Conservation (phyloP, 2,888 invertebrate species). For the Homarus gammarus region DNA sequence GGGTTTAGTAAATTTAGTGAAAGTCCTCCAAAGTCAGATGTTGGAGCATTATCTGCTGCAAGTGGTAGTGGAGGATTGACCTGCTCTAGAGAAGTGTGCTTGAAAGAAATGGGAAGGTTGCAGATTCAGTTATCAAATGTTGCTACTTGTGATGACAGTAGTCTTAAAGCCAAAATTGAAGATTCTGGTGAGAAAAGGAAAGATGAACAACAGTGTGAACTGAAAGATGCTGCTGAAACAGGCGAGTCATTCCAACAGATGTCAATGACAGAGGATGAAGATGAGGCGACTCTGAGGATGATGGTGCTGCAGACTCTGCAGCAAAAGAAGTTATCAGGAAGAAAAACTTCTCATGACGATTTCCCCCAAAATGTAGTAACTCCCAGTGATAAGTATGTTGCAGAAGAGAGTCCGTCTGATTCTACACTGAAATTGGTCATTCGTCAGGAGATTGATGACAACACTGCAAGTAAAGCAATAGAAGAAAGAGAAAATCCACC, state of each 20-base stretch:
- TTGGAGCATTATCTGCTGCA: no score
- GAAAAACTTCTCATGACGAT: background rate
- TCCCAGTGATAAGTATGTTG: background rate
- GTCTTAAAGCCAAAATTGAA: background rate
- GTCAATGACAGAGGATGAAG: slow-evolving; percentile 49
- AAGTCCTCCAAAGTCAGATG: no score
- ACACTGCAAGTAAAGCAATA: background rate
- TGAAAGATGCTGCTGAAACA: background rate
- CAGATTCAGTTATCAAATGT: slow-evolving; percentile 52
- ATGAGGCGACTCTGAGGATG: slow-evolving; percentile 55
- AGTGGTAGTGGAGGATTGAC: background rate
- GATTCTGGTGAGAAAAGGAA: background rate
- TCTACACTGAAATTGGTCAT: slow-evolving; percentile 30
- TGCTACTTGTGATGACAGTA: background rate
- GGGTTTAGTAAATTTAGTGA: background rate
- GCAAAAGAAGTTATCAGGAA: slow-evolving; percentile 33
- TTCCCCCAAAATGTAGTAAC: background rate
- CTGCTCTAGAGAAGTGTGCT: slow-evolving; percentile 33
- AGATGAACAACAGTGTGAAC: background rate
- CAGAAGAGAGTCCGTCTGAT: background rate
- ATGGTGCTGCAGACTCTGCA: slow-evolving; percentile 45
- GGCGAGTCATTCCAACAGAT: background rate
- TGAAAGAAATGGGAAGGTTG: slow-evolving; percentile 29
- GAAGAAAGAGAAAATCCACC: background rate
- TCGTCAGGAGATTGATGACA: background rate